A percentile compares a stretch with the other conserved stretches of the same genome.
Conservation (phyloP, 30 jellyfish, hydroid and myxozoan species). For the Mastigias papua region DNA sequence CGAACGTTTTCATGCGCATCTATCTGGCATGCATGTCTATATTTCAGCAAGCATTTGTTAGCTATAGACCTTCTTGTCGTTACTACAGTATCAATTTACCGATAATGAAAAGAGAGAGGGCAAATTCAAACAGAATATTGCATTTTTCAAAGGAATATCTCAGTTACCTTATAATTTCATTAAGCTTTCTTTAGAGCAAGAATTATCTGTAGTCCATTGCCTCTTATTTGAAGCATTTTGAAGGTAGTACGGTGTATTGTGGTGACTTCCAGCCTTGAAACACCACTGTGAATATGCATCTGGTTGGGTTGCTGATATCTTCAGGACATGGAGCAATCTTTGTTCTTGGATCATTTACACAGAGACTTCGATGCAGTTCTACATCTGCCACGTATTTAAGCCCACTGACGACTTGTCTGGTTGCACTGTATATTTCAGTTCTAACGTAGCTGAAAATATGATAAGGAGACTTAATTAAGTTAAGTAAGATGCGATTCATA, state of each 20-base stretch:
- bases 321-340: slow-evolving; percentile 55
- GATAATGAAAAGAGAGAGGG: no score
- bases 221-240: slow-evolving; percentile 14
- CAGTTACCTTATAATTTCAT: no score
- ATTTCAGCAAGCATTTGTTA: no score
- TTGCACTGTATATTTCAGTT: slow-evolving; percentile 6
- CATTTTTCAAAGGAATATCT: no score
- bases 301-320: slow-evolving; percentile 26
- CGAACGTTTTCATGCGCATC: no score
- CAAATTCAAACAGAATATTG: no score
- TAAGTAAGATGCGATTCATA: no score
- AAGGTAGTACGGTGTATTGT: slow-evolving; percentile 11
- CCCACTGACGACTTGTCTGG: slow-evolving; percentile 45
- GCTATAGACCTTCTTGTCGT: no score
- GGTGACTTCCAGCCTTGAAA: slow-evolving; percentile 16
- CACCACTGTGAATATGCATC: slow-evolving; percentile 29
- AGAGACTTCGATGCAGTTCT: slow-evolving; percentile 23
- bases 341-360: slow-evolving; percentile 32
- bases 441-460: slow-evolving; percentile 9
- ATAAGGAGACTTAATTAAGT: neutral
- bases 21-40: no score
- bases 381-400: slow-evolving; percentile 30
- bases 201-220: neutral
- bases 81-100: no score
- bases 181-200: neutral